Conservation (phyloP, 2,113 vertebrate species). For the Danionella cerebrum region DNA sequence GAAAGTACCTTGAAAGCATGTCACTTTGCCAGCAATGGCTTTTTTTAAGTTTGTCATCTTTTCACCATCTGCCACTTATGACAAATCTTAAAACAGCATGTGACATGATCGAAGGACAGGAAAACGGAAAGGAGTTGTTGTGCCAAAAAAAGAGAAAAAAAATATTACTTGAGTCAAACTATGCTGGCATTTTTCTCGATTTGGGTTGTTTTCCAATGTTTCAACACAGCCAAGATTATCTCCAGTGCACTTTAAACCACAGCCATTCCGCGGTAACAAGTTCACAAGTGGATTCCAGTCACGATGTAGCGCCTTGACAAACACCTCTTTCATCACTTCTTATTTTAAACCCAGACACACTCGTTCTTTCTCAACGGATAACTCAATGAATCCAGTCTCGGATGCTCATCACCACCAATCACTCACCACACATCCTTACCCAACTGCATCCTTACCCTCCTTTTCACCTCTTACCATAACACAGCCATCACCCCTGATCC, state of each 20-base stretch:
- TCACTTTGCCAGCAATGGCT: constrained; percentile 10
- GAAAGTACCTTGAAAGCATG: constrained; percentile 5
- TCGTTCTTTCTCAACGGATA: neutral
- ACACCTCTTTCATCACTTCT: constrained; percentile 4
- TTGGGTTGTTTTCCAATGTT: neutral
- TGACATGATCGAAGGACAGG: neutral
- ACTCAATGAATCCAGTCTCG: neutral
- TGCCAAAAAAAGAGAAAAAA: neutral
- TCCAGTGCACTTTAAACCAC: neutral
- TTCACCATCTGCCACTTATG: neutral
- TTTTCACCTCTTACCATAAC: constrained; percentile 6
- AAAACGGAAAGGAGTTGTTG: neutral
- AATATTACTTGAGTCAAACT: neutral
- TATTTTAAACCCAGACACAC: constrained; percentile 1
- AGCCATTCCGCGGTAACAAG: constrained; percentile 17
- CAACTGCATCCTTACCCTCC: constrained; percentile 1
- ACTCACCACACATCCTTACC: constrained; percentile 8
- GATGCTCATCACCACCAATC: constrained; percentile 12
- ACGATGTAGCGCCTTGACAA: constrained; percentile 10
- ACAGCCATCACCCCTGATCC: neutral
- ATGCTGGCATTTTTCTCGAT: neutral
- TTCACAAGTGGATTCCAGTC: constrained; percentile 3
- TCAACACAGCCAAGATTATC: constrained; percentile 3
- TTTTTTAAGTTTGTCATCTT: constrained; percentile 12
- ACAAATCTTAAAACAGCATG: constrained; percentile 2